Conservation (phyloP, 2,113 vertebrate genomes). For the Cyprinodon brontotheroides region DNA sequence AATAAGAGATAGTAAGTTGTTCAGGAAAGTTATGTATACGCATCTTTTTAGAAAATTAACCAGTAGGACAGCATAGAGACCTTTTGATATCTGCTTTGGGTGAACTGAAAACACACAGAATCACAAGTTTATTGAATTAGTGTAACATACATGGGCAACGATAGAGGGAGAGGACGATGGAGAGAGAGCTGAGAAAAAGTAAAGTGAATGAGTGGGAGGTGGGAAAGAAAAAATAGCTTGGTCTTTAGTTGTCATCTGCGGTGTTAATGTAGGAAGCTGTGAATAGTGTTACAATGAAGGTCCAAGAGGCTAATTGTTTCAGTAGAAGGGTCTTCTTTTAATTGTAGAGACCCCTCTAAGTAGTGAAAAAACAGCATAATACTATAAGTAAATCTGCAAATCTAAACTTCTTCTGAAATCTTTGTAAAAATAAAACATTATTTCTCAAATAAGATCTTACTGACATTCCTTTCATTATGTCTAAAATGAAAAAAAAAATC, state of each 20-base stretch:
- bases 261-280: constrained; percentile 60
- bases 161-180: constrained; percentile 36
- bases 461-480: no score
- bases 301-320: constrained; percentile 56
- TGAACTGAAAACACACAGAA: not conserved
- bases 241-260: constrained; percentile 47
- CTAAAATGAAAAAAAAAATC: no score
- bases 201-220: constrained; percentile 53
- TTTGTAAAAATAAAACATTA: not conserved
- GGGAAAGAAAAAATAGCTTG: constrained; percentile 46
- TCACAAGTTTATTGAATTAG: not conserved
- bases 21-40: not conserved
- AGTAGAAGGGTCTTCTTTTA: constrained; percentile 47
- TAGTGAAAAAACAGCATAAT: constrained; percentile 54
- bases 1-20: not conserved
- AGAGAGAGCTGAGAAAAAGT: constrained; percentile 38
- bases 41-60: not conserved
- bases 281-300: constrained; percentile 57
- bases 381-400: constrained; percentile 35
- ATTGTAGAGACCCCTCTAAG: constrained; percentile 51
- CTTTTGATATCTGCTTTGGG: not conserved
- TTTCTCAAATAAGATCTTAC: no score
- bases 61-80: not conserved
- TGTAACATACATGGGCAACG: constrained; percentile 19
- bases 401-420: not conserved